These are phyloP conservation scores for Triplophysa tibetana DNA, from an alignment of 2,113 vertebrate genomes.

Conservation along the genomic window DNA sequence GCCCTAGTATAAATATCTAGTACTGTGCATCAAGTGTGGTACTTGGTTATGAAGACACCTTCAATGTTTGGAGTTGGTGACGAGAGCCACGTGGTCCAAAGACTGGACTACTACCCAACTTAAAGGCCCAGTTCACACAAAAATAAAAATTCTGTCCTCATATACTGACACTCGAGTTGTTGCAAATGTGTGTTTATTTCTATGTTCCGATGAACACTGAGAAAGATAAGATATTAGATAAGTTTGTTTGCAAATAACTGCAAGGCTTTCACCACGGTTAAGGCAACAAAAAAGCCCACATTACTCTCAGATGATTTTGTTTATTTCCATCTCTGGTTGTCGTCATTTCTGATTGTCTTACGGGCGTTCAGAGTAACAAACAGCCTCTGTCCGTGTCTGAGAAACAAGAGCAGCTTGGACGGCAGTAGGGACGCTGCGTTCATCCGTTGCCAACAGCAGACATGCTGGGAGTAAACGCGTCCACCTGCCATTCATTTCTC, in stretches of 20 bases:
- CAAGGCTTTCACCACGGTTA: no score
- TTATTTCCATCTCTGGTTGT: not conserved
- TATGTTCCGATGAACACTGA: no score
- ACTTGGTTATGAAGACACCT: not conserved
- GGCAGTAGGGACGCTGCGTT: constrained; percentile 46
- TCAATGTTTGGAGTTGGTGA: not conserved
- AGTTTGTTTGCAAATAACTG: no score
- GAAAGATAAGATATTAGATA: no score
- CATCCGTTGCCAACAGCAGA: constrained; percentile 43
- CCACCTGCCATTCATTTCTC: constrained; percentile 57
- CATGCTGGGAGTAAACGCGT: constrained; percentile 49
- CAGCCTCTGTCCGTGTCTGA: constrained; percentile 33
- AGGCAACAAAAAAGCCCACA: not conserved
- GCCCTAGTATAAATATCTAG: not conserved
- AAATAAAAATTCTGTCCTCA: no score
- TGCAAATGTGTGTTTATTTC: no score
- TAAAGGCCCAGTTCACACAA: no score
- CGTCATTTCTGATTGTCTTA: constrained; percentile 38
- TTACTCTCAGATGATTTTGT: not conserved
- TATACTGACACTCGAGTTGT: no score
- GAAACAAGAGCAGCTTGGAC: constrained; percentile 54
- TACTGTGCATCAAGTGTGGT: not conserved
- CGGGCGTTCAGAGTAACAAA: constrained; percentile 17
- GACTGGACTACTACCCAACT: no score
- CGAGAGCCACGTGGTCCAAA: no score